Evolutionary conservation across 1,140 invertebrate genomes (phyloP).

Genomic region (Drosophila sechellia): DNA sequence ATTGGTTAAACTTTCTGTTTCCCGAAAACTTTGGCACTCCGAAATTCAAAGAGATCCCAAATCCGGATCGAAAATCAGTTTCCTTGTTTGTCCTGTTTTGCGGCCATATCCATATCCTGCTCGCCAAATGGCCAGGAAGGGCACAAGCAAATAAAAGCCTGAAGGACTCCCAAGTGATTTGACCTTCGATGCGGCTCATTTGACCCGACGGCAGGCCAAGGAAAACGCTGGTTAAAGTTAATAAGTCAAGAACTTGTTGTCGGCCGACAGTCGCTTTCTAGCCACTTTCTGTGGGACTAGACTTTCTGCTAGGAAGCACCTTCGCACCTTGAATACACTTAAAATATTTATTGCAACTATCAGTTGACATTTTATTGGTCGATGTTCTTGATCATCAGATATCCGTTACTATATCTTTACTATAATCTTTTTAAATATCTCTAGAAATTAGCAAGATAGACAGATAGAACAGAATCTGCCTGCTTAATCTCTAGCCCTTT

Average conservation of each 20-base stretch:
- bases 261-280: constrained; percentile 21
- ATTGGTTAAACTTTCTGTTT: constrained; percentile 18
- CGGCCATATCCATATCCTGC: constrained; percentile 26
- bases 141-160: constrained; percentile 41
- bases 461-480: too few species aligned
- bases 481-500: too few species aligned
- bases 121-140: constrained; percentile 16
- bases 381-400: too few species aligned
- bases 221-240: constrained; percentile 65
- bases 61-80: constrained; percentile 27
- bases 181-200: constrained; percentile 68
- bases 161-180: constrained; percentile 65
- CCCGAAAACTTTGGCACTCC: constrained; percentile 32
- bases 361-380: too few species aligned
- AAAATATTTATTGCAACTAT: too few species aligned
- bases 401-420: too few species aligned
- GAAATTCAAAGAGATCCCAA: constrained; percentile 19
- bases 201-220: constrained; percentile 29
- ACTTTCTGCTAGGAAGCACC: not conserved
- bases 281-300: constrained; percentile 2
- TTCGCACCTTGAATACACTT: too few species aligned
- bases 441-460: too few species aligned
- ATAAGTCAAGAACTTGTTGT: constrained; percentile 71
- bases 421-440: too few species aligned
- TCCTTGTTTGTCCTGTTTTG: constrained; percentile 24